Evolutionary conservation across 2,888 invertebrate genomes (phyloP), one percentile per base, ranked within the genome.

Genomic region (Drosophila mimetica): DNA sequence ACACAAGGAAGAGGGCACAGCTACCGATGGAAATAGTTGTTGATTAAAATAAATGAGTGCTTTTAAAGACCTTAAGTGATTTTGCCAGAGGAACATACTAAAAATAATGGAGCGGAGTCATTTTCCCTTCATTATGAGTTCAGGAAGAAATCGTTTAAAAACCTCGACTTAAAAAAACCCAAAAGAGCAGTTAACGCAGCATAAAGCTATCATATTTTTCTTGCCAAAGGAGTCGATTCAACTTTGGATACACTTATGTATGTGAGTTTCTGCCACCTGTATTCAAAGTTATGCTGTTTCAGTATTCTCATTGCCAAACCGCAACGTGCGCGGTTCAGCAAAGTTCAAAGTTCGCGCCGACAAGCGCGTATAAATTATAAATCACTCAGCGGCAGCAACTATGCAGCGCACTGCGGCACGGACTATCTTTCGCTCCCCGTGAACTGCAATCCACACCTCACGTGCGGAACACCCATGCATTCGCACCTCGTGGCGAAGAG

Each of bases 41-140:
- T 80, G 86, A 82, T 82, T 86, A 86, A 82, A 83, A 77, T 74
- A 72, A 80, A 84, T 72, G 72, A 66, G 74, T 71, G 32, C 30
- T 79, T 76, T 73, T 71, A 65, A 83, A 69, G 66, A n/a, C 50
- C 52, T 47, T 22, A 46, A 76, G 66, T 59, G 77, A 57, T 36
- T 57, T 34, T 65, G 77, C 79, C 14, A 76, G 51, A 67, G 77
- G 34, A 64, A 58, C 50, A 13, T 22, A 34, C 50, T 54, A 66
- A 61, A 74, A 75, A 48, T 41, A 50, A 60, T 42, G 30, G 5
- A 16, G 54, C 47, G 13, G 13, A 46, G 20, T 22, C 54, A 37
- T 52, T 36, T 53, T 25, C 18, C 7, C 34, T 16, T 25, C 18
- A 16, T 36, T 16, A 52, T 34, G 51, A 22, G 34, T 14, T n/a